Base-by-base conservation (phyloP, 1,140 invertebrate species). In the Pseudobourletiella spinata region DNA sequence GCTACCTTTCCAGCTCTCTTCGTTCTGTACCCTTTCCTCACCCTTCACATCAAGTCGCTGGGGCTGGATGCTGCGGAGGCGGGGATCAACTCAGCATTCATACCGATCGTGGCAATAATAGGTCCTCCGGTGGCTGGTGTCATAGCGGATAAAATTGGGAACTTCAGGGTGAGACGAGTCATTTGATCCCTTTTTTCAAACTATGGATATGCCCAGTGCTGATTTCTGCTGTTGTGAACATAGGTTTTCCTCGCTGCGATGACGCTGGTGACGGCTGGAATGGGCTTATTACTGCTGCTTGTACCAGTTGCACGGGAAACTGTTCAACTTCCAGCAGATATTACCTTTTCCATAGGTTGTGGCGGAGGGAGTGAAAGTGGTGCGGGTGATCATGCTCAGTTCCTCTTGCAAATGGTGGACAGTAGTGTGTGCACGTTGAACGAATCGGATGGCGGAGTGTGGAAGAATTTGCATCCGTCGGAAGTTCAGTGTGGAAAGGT, bases 11-110 rank as follows among this genome's bases (percentile, higher is more conserved):
- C 73, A 88, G 86, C 85, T 20, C 75, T 87, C 25, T 82, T 82
- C 68, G 85, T 87, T 32, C 77, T 92, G 29, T 86, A 91, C 71
- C 88, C 88, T 1, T 92, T 89, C 74, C 76, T 91, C 70, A 88
- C 88, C 1, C 84, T 91, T 54, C 89, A 90, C 73, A 90, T 91
- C 87, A 80, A 86, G 66, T 84, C 88, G 71, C 73, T 91, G 51
- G 89, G 89, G 50, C 85, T 91, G 69, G 86, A 84, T 61, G 83
- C 88, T 6, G 84, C 87, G 73, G 87, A 92, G 77, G 86, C 87
- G 1, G 87, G 87, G n/a, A 84, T 90, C 64, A 90, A 90, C 82
- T 88, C 86, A 18, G 84, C 88, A 3, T 79, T 89, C 1, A 87
- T 86, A 48, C 88, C 88, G 1, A 80, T 89, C 54, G 78, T 88